Conservation (phyloP, 2,113 vertebrate species). For the Myodes glareolus region DNA sequence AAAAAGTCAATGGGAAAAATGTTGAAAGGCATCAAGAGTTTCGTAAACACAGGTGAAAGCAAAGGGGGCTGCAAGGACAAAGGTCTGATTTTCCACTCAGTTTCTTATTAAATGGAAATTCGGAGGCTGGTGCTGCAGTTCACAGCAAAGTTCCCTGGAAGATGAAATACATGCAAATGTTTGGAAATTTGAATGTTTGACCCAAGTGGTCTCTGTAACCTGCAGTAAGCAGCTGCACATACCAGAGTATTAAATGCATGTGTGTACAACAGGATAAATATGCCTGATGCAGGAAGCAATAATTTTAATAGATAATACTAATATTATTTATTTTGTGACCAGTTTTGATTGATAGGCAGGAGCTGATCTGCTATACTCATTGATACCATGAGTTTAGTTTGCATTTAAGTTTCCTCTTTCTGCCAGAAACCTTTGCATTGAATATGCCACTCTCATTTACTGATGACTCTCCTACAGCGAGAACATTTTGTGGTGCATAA, state of each 20-base stretch:
- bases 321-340: conserved; percentile 39
- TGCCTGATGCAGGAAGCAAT: background rate
- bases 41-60: conserved; percentile 55
- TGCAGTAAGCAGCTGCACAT: background rate
- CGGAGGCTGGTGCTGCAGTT: conserved; percentile 18
- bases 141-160: background rate
- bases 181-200: conserved; percentile 52
- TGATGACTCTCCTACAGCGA: conserved; percentile 1
- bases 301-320: conserved; percentile 31
- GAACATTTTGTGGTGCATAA: conserved; percentile 20
- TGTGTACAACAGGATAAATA: background rate
- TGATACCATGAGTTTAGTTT: background rate
- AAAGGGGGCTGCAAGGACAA: conserved; percentile 42
- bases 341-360: conserved; percentile 7
- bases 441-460: background rate
- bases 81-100: conserved; percentile 54
- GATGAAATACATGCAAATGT: conserved; percentile 48
- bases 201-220: background rate
- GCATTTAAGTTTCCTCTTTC: background rate
- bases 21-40: conserved; percentile 24
- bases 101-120: conserved; percentile 64
- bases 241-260: background rate
- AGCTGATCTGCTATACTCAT: background rate
- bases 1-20: conserved; percentile 10
- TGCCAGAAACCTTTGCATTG: conserved; percentile 4